phyloP scores from a whole-genome alignment of 2,113 vertebrate species.

The Nesospiza acunhae region DNA sequence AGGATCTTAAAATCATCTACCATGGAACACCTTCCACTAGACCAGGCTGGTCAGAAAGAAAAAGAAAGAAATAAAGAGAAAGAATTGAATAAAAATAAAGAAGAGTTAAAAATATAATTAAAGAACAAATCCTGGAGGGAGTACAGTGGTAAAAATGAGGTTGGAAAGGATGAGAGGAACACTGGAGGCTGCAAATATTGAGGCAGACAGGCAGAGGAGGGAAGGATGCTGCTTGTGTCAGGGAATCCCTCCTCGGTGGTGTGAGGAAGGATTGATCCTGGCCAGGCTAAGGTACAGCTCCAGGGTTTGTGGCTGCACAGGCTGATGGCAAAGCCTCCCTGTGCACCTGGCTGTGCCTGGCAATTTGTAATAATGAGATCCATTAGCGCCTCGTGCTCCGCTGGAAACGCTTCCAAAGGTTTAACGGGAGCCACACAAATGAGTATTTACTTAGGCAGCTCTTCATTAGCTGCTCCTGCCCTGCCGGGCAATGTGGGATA shows the following conservation, averaged over 20 bases:
- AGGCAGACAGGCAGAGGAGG: background rate
- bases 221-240: background rate
- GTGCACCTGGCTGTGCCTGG: background rate
- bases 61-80: background rate
- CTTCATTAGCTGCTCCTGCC: conserved; percentile 39
- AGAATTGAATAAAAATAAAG: background rate
- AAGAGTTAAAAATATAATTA: background rate
- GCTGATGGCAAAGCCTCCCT: background rate
- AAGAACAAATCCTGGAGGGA: background rate
- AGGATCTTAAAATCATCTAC: background rate
- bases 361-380: conserved; percentile 8
- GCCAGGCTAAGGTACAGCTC: rapidly evolving
- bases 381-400: background rate
- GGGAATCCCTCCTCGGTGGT: background rate
- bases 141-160: background rate
- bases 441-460: conserved; percentile 39
- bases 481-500: background rate
- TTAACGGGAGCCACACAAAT: background rate
- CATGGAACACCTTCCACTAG: background rate
- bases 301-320: background rate
- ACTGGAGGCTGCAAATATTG: background rate
- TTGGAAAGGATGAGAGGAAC: background rate
- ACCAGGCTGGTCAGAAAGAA: background rate
- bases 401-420: conserved; percentile 27
- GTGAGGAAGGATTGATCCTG: background rate